These are phyloP conservation scores for Papilio gigon DNA, from an alignment of 2,888 invertebrate species.

Conservation along the genomic window DNA sequence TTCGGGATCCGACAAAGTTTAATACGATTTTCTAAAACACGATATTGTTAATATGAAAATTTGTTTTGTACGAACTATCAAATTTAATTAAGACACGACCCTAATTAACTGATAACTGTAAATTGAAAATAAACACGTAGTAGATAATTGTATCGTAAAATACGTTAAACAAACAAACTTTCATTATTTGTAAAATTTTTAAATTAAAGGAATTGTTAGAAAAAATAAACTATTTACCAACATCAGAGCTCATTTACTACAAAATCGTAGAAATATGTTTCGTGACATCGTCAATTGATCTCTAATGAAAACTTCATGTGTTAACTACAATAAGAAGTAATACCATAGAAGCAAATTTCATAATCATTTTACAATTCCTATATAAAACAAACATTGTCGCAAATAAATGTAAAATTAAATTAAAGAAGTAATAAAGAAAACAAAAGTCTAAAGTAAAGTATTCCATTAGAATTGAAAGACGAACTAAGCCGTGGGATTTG, in stretches of 20 bases:
- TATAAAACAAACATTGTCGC: background rate
- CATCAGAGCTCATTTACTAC: no score
- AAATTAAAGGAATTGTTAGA: no score
- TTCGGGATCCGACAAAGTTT: conserved; percentile 9
- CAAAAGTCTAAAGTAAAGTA: background rate
- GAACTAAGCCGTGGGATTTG: conserved; percentile 31
- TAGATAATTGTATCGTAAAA: background rate
- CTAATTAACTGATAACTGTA: conserved; percentile 5
- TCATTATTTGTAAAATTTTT: no score
- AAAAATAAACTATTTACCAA: no score
- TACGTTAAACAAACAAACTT: background rate
- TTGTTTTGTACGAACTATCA: conserved; percentile 6
- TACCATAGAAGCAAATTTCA: no score
- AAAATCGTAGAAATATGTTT: no score
- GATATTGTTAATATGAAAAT: conserved; percentile 16
- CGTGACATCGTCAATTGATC: no score
- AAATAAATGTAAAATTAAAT: background rate
- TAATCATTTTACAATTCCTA: background rate
- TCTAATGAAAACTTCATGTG: no score
- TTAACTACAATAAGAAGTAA: no score
- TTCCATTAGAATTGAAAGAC: conserved; percentile 31
- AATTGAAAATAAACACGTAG: background rate
- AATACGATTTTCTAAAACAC: conserved; percentile 6
- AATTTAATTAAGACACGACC: background rate
- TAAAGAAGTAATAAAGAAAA: background rate